phyloP scores from a whole-genome alignment of 2,888 invertebrate genomes.

The Parnassius smintheus region DNA sequence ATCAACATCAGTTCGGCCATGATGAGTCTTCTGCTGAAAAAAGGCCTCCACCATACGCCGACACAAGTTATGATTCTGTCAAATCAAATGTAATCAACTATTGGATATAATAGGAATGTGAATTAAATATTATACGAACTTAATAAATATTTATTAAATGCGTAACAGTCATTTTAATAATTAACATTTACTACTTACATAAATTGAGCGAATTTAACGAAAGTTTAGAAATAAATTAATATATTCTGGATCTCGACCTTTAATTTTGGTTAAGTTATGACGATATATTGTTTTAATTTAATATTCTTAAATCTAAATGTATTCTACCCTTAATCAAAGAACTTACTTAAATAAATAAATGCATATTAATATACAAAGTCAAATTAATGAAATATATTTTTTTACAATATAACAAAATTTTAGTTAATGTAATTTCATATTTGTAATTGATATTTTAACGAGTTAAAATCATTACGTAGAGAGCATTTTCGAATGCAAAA shows the following conservation, averaged over 20 bases:
- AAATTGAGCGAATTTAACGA: conserved; percentile 38
- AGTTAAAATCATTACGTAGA: conserved; percentile 23
- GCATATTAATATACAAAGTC: conserved; percentile 57
- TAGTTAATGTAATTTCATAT: background rate
- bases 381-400: conserved; percentile 4
- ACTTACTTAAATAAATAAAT: conserved; percentile 60
- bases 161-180: conserved; percentile 53
- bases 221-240: background rate
- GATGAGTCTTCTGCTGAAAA: too few species aligned
- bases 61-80: too few species aligned
- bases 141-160: conserved; percentile 65
- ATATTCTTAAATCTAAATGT: conserved; percentile 55
- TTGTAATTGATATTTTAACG: background rate
- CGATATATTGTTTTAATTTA: conserved; percentile 26
- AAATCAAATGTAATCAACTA: too few species aligned
- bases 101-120: too few species aligned
- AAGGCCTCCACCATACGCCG: too few species aligned
- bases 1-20: too few species aligned
- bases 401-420: background rate
- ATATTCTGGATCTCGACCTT: too few species aligned
- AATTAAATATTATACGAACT: conserved; percentile 26
- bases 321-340: conserved; percentile 30
- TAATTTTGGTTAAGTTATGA: background rate
- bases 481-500: conserved; percentile 26
- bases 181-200: conserved; percentile 46